These are phyloP conservation scores for Ctenoplectra terminalis DNA, from an alignment of 1,140 invertebrate species.

Conservation along the genomic window DNA sequence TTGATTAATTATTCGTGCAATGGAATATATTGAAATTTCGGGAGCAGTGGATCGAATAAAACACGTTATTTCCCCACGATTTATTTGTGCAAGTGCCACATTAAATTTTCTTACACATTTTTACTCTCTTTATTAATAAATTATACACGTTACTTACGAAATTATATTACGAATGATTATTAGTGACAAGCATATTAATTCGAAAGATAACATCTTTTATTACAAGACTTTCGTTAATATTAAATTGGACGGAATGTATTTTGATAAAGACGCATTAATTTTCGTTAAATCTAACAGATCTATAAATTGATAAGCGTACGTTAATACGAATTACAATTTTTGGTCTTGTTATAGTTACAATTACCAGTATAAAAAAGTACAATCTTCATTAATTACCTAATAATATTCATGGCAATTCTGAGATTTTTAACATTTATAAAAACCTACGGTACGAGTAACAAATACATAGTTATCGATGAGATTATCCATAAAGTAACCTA, in stretches of 20 bases:
- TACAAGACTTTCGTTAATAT: background rate
- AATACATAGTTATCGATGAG: conserved; percentile 26
- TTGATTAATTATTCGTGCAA: too few species aligned
- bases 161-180: background rate
- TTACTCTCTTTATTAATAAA: background rate
- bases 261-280: conserved; percentile 43
- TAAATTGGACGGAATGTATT: conserved; percentile 45
- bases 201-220: background rate
- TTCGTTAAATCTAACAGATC: conserved; percentile 6
- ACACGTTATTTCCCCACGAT: background rate
- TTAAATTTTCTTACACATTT: background rate
- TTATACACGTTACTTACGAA: background rate
- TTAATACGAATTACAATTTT: conserved; percentile 25
- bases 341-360: background rate
- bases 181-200: background rate
- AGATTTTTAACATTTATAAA: conserved; percentile 17
- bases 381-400: background rate
- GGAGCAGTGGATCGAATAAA: background rate
- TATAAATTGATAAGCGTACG: background rate
- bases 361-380: conserved; percentile 11
- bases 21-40: too few species aligned
- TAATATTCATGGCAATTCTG: conserved; percentile 49
- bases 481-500: background rate
- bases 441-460: background rate
- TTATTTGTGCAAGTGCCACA: background rate